Evolutionary conservation across 2,888 invertebrate genomes (phyloP).

Genomic region (Cordylochernes scorpioides): DNA sequence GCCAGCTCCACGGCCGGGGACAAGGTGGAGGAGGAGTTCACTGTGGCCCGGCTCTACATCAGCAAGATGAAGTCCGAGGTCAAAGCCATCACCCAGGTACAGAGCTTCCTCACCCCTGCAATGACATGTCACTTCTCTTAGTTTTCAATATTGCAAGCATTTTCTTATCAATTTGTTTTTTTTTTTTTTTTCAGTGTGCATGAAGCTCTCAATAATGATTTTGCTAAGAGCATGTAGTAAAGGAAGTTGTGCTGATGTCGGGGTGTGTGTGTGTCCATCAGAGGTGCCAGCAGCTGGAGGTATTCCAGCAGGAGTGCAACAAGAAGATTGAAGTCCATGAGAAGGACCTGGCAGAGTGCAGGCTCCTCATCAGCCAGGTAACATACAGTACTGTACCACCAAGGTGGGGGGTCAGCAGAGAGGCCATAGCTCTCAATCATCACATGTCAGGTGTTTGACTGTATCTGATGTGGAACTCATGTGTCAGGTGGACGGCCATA

Average conservation of each 20-base stretch:
- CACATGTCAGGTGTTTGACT: too few relatives aligned
- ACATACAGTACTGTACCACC: too few relatives aligned
- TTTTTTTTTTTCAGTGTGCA: not conserved
- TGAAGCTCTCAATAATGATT: too few relatives aligned
- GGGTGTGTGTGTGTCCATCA: too few relatives aligned
- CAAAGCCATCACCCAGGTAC: conserved; percentile 49
- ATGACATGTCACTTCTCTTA: not conserved
- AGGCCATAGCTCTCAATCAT: too few relatives aligned
- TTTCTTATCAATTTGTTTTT: not conserved
- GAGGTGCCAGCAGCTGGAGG: conserved; percentile 61
- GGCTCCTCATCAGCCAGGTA: conserved; percentile 56
- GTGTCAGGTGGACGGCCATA: too few relatives aligned
- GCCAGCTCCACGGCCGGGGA: too few relatives aligned
- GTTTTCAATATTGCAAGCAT: not conserved
- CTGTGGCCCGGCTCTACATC: conserved; percentile 82
- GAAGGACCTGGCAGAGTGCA: conserved; percentile 65
- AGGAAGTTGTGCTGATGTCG: too few relatives aligned
- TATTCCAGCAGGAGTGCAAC: conserved; percentile 59
- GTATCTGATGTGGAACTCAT: too few relatives aligned
- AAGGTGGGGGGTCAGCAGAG: not conserved
- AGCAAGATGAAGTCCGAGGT: conserved; percentile 98
- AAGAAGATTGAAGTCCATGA: conserved; percentile 76
- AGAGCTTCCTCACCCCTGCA: not conserved
- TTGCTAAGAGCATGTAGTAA: too few relatives aligned
- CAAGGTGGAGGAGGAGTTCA: conserved; percentile 92